Base-by-base conservation (phyloP, 2,888 invertebrate genomes). In the Limnephilus lunatus region DNA sequence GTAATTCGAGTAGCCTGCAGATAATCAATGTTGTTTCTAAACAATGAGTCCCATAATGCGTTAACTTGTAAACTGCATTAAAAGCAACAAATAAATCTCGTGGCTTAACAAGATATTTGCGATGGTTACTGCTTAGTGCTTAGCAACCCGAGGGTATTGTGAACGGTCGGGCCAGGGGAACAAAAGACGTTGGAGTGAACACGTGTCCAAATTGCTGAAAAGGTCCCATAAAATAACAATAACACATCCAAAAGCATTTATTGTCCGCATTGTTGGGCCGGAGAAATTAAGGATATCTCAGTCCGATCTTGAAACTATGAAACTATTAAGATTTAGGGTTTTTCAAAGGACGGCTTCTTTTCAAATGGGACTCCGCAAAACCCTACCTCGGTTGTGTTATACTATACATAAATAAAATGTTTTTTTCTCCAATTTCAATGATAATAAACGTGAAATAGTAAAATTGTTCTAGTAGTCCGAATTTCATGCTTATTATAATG, bases 151-250 rank as follows among this genome's bases (percentile, higher is more conserved):
- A 31, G 25, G 39, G 68, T 68, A 68, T 88, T 88, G 88, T 88
- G 11, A 15, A 1, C 31, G 31, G 68, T 1, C 32, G 31, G 53
- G 14, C 48, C 48, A 30, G 53, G 87, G 53, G 53, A 87, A 53
- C 88, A 53, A 88, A 31, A 31, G 88, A 88, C 19, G 68, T 88
- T 68, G 88, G 53, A 53, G 53, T 30, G 53, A 88, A 88, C 88
- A 88, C 88, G 88, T 88, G 88, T 88, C 88, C 88, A 68, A 68
- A 68, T 31, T 68, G 88, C 80, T 88, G 88, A 88, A 88, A 85
- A 88, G 88, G 88, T 88, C 68, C 32, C 53, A 31, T 35, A 91
- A 48, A 85, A 91, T 91, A 91, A 91, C 87, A 91, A 82, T 91
- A 88, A 82, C 91, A 82, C 91, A 48, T 48, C 83, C 81, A 81